A percentile compares a stretch with the other conserved stretches of the same genome.
Evolutionary conservation across 2,888 invertebrate genomes (phyloP).

Genomic region (Lasioglossum pauxillum): DNA sequence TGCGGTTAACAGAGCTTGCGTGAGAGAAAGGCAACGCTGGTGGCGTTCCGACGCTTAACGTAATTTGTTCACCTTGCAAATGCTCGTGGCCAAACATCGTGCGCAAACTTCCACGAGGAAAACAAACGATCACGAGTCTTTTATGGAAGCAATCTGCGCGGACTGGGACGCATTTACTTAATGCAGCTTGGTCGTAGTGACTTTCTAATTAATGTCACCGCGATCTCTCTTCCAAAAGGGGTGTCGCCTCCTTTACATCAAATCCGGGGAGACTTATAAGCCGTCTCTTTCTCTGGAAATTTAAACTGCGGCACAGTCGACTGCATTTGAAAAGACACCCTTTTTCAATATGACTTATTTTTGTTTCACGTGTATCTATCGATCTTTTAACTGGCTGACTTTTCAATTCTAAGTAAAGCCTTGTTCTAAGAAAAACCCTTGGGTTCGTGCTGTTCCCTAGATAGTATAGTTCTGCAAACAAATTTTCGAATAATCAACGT

Average conservation of each 20-base stretch:
- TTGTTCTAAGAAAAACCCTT: too few relatives aligned
- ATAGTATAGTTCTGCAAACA: too few relatives aligned
- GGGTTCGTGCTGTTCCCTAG: too few relatives aligned
- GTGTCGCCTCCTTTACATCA: slow-evolving; percentile 30
- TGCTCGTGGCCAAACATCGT: slow-evolving; percentile 43
- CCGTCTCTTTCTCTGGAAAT: neutral
- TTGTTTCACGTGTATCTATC: too few relatives aligned
- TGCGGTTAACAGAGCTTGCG: neutral
- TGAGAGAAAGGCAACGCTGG: neutral
- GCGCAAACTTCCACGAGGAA: slow-evolving; percentile 27
- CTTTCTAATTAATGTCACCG: slow-evolving; percentile 59
- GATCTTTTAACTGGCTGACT: too few relatives aligned
- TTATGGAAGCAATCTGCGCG: slow-evolving; percentile 57
- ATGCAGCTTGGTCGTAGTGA: slow-evolving; percentile 51
- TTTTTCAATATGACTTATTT: too few relatives aligned
- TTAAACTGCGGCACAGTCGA: slow-evolving; percentile 15
- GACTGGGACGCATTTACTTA: slow-evolving; percentile 50
- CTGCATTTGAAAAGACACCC: too few relatives aligned
- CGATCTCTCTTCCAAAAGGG: slow-evolving; percentile 44
- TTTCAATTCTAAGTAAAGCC: too few relatives aligned
- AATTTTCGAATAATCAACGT: too few relatives aligned
- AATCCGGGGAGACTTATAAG: slow-evolving; percentile 7
- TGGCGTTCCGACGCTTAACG: slow-evolving; percentile 22
- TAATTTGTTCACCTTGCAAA: slow-evolving; percentile 54
- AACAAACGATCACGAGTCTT: slow-evolving; percentile 55